phyloP scores from a whole-genome alignment of 1,140 invertebrate species.

The Gyrodactylus salaris region DNA sequence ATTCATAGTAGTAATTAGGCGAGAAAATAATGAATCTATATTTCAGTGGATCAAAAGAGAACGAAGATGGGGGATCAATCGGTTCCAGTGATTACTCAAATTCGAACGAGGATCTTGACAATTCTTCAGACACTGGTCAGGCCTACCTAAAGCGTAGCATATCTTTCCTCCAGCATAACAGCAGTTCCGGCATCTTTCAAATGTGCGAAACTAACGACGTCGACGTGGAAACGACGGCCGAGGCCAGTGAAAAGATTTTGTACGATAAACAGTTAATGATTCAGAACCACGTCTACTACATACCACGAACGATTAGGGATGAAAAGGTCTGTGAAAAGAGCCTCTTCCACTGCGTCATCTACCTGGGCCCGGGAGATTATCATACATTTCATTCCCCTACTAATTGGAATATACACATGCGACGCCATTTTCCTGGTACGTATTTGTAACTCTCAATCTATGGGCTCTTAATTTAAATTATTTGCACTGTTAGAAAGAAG shows the following conservation, averaged over 20 bases:
- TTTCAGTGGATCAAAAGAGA: too few relatives aligned
- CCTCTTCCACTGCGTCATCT: slow-evolving; percentile 70
- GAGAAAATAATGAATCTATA: too few relatives aligned
- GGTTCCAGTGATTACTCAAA: too few relatives aligned
- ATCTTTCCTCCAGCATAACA: too few relatives aligned
- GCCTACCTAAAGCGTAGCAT: too few relatives aligned
- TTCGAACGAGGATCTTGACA: too few relatives aligned
- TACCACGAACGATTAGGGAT: not conserved
- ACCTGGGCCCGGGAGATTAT: slow-evolving; percentile 88
- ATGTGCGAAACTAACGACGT: not conserved
- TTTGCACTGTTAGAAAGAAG: too few relatives aligned
- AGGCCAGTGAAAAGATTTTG: not conserved
- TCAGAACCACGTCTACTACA: not conserved
- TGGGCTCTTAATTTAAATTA: too few relatives aligned
- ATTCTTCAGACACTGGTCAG: too few relatives aligned
- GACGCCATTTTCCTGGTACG: slow-evolving; percentile 51
- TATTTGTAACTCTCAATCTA: too few relatives aligned
- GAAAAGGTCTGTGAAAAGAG: slow-evolving; percentile 21
- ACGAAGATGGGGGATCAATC: too few relatives aligned
- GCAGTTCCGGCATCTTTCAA: not conserved
- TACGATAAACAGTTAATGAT: not conserved
- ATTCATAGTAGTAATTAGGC: too few relatives aligned
- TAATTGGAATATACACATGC: slow-evolving; percentile 45
- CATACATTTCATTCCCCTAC: slow-evolving; percentile 84
- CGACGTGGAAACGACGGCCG: not conserved